A percentile compares a stretch with the other conserved stretches of the same genome.
These are phyloP conservation scores for Anguilla rostrata DNA, from an alignment of 2,113 vertebrate genomes.

Conservation along the genomic window DNA sequence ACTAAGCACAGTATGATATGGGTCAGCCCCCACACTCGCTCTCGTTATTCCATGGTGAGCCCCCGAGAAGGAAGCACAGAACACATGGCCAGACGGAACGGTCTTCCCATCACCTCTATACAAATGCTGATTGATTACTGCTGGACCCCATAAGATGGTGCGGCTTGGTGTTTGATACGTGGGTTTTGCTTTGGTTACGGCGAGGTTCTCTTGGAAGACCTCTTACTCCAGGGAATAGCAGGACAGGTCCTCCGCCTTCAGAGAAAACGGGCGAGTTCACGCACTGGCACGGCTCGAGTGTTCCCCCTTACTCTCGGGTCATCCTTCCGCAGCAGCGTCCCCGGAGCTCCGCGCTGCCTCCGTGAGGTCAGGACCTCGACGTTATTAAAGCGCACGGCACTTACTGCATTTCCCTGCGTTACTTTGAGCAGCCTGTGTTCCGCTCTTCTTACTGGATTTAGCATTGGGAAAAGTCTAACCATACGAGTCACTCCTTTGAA, in stretches of 20 bases:
- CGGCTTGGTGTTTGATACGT: not conserved
- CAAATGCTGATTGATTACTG: constrained; percentile 1
- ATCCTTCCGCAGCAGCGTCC: not conserved
- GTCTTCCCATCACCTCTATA: not conserved
- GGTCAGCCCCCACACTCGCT: not conserved
- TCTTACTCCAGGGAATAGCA: not conserved
- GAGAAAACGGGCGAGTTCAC: not conserved
- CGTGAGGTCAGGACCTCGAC: not conserved
- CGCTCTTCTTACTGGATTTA: not conserved
- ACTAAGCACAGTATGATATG: constrained; percentile 11
- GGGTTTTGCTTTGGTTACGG: not conserved
- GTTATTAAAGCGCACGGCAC: not conserved
- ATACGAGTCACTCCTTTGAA: not conserved
- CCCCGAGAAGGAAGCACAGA: not conserved
- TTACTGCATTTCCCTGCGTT: not conserved
- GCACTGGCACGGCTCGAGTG: not conserved
- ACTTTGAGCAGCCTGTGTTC: not conserved
- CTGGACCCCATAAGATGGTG: not conserved
- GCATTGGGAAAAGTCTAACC: not conserved
- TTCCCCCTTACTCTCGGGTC: not conserved
- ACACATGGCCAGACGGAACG: not conserved
- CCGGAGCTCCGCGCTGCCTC: not conserved
- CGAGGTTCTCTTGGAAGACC: not conserved
- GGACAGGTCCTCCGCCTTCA: not conserved
- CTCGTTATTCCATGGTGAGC: not conserved